Percentiles rank a stretch among this genome's conserved stretches.
Evolutionary conservation across 2,113 vertebrate genomes (phyloP).

Genomic region (Eleginops maclovinus): DNA sequence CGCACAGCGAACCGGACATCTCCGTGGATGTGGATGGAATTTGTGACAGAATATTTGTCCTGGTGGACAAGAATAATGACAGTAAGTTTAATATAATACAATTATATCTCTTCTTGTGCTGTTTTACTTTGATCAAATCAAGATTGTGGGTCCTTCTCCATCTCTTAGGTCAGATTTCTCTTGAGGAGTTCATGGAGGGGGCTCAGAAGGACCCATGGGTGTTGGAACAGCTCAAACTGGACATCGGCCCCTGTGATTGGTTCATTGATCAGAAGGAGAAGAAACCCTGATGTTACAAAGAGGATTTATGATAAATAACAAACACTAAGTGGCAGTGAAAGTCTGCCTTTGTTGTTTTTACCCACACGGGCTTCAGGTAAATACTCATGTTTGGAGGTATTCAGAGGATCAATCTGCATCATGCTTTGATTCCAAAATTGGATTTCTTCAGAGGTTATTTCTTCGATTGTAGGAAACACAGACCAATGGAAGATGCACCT

Average conservation of each 20-base stretch:
- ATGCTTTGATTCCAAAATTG: too few relatives aligned
- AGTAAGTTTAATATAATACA: constrained; percentile 55
- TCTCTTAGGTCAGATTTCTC: constrained; percentile 73
- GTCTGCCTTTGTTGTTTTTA: neutral
- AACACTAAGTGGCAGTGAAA: neutral
- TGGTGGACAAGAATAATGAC: constrained; percentile 81
- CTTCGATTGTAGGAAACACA: neutral
- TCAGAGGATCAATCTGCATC: too few relatives aligned
- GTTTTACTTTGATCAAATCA: neutral
- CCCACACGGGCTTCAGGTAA: neutral
- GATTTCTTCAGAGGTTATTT: too few relatives aligned
- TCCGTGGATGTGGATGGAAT: constrained; percentile 53
- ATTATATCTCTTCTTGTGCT: too few relatives aligned
- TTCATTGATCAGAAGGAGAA: constrained; percentile 57
- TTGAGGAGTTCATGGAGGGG: constrained; percentile 81
- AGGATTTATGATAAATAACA: neutral
- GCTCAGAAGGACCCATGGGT: constrained; percentile 80
- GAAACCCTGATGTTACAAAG: constrained; percentile 4
- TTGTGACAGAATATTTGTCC: constrained; percentile 80
- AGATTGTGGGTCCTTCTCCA: neutral
- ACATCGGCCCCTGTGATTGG: constrained; percentile 74
- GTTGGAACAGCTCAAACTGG: constrained; percentile 78
- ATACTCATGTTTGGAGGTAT: too few relatives aligned
- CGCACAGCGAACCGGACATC: neutral
- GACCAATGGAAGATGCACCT: neutral